Percentiles rank a stretch among this genome's conserved stretches.
These are phyloP conservation scores for Lepidothrix coronata DNA, from an alignment of 2,113 vertebrate species.

Conservation along the genomic window DNA sequence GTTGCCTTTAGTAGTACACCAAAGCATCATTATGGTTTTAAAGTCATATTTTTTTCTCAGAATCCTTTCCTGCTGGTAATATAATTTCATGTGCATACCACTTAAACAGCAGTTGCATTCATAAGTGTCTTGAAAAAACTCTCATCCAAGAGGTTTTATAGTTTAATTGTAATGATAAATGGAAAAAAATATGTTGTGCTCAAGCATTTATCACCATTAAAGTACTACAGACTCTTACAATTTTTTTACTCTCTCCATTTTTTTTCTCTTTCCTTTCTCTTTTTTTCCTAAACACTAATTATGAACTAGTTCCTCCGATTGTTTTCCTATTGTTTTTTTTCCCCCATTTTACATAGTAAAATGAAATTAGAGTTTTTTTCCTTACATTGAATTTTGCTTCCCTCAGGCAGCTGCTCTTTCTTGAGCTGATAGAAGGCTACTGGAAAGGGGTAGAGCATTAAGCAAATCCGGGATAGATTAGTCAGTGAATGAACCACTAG, in stretches of 20 bases:
- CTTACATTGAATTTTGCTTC: not conserved
- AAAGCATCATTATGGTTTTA: not conserved
- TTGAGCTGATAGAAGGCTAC: not conserved
- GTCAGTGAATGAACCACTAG: constrained; percentile 6
- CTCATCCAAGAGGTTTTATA: not conserved
- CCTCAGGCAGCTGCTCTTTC: not conserved
- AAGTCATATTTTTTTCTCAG: not conserved
- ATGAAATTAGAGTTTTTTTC: not conserved
- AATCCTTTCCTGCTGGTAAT: not conserved
- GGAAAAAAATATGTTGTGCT: not conserved
- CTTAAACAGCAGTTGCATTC: not conserved
- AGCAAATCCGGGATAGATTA: constrained; percentile 35
- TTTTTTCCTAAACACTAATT: not conserved
- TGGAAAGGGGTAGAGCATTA: not conserved
- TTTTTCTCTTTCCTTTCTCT: not conserved
- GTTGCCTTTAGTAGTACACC: not conserved
- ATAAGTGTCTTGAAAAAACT: not conserved
- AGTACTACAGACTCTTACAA: not conserved
- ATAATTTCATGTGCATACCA: not conserved
- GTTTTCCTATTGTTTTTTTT: not conserved
- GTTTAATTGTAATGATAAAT: not conserved
- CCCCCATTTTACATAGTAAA: not conserved
- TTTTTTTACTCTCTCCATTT: not conserved
- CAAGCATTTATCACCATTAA: not conserved
- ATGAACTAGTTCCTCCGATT: not conserved